Evolutionary conservation across 2,113 vertebrate species (phyloP).

Genomic region (Coryphaenoides rupestris): DNA sequence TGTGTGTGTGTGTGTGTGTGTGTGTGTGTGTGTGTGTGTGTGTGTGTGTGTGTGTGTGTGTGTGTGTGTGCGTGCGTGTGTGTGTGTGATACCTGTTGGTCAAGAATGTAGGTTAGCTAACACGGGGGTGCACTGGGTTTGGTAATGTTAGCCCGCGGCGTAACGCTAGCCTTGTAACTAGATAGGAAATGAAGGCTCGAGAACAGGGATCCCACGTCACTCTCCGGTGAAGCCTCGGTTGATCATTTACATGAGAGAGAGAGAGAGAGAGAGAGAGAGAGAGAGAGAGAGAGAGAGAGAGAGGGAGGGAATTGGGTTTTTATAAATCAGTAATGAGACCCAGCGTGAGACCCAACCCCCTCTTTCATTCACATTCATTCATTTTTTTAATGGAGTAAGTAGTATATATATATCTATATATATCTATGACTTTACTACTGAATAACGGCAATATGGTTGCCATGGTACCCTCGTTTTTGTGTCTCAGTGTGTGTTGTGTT

Average conservation of each 20-base stretch:
- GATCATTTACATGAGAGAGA: slow-evolving; percentile 50
- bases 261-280: too few relatives aligned
- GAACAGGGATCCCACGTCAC: slow-evolving; percentile 23
- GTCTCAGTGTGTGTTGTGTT: not conserved
- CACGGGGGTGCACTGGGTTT: slow-evolving; percentile 23
- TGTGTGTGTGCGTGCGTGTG: slow-evolving; percentile 20
- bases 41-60: slow-evolving; percentile 25
- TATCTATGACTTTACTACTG: not conserved
- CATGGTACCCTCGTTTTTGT: not conserved
- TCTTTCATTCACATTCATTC: not conserved
- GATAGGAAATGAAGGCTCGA: slow-evolving; percentile 45
- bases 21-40: not conserved
- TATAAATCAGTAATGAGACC: too few relatives aligned
- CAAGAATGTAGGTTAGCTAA: slow-evolving; percentile 17
- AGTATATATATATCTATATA: too few relatives aligned
- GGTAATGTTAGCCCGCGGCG: slow-evolving; percentile 52
- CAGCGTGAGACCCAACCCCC: not conserved
- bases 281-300: too few relatives aligned
- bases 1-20: slow-evolving; percentile 2
- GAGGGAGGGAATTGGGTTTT: too few relatives aligned
- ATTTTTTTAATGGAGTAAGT: not conserved
- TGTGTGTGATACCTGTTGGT: slow-evolving; percentile 26
- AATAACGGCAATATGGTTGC: not conserved
- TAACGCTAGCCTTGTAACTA: slow-evolving; percentile 58
- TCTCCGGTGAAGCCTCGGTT: slow-evolving; percentile 8